Evolutionary conservation across 2,888 invertebrate genomes (phyloP), one percentile per base, ranked within the genome.

Genomic region (Agrochola macilenta): DNA sequence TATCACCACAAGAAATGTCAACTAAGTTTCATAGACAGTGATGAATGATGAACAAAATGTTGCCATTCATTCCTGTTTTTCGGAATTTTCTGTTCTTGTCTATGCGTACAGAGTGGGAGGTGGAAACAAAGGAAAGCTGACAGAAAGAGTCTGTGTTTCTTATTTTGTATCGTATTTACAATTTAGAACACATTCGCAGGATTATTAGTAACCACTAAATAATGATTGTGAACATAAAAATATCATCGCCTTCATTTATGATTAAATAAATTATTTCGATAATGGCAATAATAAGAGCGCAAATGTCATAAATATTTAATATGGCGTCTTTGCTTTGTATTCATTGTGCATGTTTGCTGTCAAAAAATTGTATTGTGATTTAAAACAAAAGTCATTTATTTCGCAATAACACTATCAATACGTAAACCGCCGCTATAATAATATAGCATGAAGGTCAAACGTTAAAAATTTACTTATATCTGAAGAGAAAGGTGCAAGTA

Each of bases 281-380:
- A 70, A 66, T 82, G 86, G 78, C 84, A 84, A 86, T 57, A 73
- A 35, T 52, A n/a, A 5, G 1, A 46, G 1, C 0, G 0, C 54
- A 81, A 87, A 78, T 75, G 86, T 87, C 83, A 87, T 84, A 77
- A 89, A 87, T 84, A 87, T 88, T 87, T 89, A 89, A 88, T 83
- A 93, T 92, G 92, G 93, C 92, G 91, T 89, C 86, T 66, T 52
- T 87, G 88, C 88, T 89, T 90, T 91, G 90, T 90, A 83, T 89
- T 89, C 89, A 89, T 88, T 89, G 81, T 86, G 69, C 82, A 76
- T 87, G 77, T 84, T 81, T 89, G 83, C 82, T 87, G 86, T 86
- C 84, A 87, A 89, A 86, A 88, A 86, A 76, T 88, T 87, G 76
- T 85, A 76, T 79, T 84, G 79, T 83, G 76, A 79, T 87, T 7